Percentiles rank a stretch among this genome's conserved stretches.
Evolutionary conservation across 2,797 vertebrate species (phyloP).

Genomic region (Semaprochilodus insignis): DNA sequence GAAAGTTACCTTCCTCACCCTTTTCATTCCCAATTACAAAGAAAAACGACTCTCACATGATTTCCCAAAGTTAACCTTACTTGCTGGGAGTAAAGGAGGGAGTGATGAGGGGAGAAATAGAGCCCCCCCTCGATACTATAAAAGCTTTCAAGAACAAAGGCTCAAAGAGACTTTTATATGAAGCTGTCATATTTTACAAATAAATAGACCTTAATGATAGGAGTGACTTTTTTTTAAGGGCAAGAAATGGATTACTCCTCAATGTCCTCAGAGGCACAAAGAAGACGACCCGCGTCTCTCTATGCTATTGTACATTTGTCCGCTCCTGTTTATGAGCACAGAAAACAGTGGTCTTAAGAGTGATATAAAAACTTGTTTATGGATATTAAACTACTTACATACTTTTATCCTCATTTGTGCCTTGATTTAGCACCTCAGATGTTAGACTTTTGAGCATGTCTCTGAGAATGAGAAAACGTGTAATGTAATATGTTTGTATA

Average conservation of each 20-base stretch:
- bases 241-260: constrained; percentile 19
- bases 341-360: not conserved
- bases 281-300: not conserved
- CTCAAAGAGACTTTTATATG: constrained; percentile 77
- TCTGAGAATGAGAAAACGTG: not conserved
- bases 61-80: constrained; percentile 74
- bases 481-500: not conserved
- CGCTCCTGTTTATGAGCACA: not conserved
- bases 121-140: constrained; percentile 62
- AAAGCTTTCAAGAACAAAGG: constrained; percentile 75
- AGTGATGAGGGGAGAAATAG: constrained; percentile 50
- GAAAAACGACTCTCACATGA: constrained; percentile 70
- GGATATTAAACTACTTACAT: constrained; percentile 12
- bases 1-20: constrained; percentile 71
- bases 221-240: constrained; percentile 41
- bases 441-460: constrained; percentile 2
- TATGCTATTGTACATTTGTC: not conserved
- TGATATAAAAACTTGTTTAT: constrained; percentile 27
- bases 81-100: constrained; percentile 59
- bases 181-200: constrained; percentile 74
- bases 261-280: constrained; percentile 16
- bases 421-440: constrained; percentile 10
- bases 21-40: constrained; percentile 72
- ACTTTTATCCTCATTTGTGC: not conserved
- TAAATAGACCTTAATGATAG: constrained; percentile 53